Evolutionary conservation across 2,888 invertebrate genomes (phyloP).

Genomic region (Nomada fabriciana): DNA sequence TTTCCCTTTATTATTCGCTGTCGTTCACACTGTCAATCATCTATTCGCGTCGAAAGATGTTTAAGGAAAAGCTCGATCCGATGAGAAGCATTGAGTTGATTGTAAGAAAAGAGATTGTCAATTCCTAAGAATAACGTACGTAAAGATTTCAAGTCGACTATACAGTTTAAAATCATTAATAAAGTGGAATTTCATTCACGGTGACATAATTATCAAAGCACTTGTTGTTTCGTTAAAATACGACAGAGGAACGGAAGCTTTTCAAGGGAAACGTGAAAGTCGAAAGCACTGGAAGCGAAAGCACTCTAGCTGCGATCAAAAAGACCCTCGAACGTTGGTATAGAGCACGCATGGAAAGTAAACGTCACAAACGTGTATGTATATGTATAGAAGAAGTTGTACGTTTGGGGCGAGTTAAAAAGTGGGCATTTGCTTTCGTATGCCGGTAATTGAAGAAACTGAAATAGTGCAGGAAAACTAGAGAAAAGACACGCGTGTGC

Average conservation of each 20-base stretch:
- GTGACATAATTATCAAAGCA: not conserved
- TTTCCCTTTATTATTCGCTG: too few species aligned
- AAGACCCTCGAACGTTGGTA: not conserved
- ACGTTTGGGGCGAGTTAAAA: conserved; percentile 1
- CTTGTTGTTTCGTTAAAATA: conserved; percentile 6
- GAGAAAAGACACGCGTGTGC: too few species aligned
- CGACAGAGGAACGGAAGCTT: not conserved
- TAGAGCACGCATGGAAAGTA: not conserved
- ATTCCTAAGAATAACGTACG: not conserved
- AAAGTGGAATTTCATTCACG: not conserved
- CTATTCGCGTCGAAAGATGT: too few species aligned
- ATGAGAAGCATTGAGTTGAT: too few species aligned
- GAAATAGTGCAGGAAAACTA: not conserved
- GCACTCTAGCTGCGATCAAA: not conserved
- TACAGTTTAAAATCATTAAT: not conserved
- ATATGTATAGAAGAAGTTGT: not conserved
- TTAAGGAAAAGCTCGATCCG: too few species aligned
- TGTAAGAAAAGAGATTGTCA: too few species aligned
- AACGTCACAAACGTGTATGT: not conserved
- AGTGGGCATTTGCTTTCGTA: conserved; percentile 6
- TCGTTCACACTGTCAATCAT: not conserved
- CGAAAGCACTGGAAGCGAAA: not conserved
- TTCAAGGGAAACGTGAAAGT: not conserved
- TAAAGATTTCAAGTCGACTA: not conserved
- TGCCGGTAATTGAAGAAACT: conserved; percentile 9